phyloP scores from a whole-genome alignment of 2,797 vertebrate genomes.

The Eurystomus glaucurus region DNA sequence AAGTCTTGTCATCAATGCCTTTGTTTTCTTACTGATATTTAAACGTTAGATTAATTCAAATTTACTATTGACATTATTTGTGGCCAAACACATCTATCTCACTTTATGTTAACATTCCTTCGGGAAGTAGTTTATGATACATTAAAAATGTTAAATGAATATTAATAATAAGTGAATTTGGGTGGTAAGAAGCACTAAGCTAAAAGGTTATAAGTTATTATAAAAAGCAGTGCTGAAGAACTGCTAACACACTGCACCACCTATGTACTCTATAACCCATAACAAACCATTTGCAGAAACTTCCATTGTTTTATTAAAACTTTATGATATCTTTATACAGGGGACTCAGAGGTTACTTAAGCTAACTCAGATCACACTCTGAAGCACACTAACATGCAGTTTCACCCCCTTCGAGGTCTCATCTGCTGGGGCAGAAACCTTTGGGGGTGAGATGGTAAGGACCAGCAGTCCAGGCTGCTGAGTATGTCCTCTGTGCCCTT shows the following conservation, averaged over 20 bases:
- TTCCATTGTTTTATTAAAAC: neutral
- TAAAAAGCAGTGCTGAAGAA: neutral
- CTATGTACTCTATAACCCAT: neutral
- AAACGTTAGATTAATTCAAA: neutral
- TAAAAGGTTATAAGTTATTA: neutral
- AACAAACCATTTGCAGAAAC: neutral
- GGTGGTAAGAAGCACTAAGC: neutral
- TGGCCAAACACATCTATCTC: neutral
- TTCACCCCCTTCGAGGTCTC: neutral
- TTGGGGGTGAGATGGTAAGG: neutral
- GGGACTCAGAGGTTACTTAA: neutral
- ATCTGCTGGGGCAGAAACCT: neutral
- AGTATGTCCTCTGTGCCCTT: neutral
- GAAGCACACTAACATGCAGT: neutral
- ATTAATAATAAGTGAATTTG: neutral
- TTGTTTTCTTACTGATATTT: neutral
- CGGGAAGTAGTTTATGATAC: neutral
- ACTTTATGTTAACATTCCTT: neutral
- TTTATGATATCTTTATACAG: neutral
- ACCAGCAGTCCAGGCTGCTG: neutral
- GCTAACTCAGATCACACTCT: no score
- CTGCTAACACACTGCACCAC: neutral
- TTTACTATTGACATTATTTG: neutral
- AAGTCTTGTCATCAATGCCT: neutral
- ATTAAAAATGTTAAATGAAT: neutral